phyloP scores from a whole-genome alignment of 2,113 vertebrate species.

The Sinocyclocheilus rhinocerous region DNA sequence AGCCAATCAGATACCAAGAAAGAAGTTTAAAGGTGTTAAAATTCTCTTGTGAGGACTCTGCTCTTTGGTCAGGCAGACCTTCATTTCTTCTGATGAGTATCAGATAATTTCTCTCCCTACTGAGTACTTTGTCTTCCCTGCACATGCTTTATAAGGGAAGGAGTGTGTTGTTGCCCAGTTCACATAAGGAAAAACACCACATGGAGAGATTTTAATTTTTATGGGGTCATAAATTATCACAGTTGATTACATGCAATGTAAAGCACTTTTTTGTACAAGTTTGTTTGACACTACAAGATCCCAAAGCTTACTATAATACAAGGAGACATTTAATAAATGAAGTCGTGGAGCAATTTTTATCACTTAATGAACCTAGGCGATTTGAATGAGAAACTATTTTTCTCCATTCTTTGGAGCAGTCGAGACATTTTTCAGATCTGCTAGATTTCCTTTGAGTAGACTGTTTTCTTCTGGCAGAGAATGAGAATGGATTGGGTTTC shows the following conservation, averaged over 20 bases:
- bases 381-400: conserved; percentile 16
- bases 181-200: not conserved
- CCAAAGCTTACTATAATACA: not conserved
- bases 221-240: conserved; percentile 37
- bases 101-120: conserved; percentile 21
- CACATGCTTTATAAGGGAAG: conserved; percentile 25
- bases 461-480: conserved; percentile 25
- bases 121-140: conserved; percentile 20
- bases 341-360: conserved; percentile 29
- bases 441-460: conserved; percentile 15
- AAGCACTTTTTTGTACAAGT: conserved; percentile 28
- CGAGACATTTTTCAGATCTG: conserved; percentile 39
- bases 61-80: not conserved
- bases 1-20: not conserved
- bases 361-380: conserved; percentile 34
- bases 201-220: conserved; percentile 31
- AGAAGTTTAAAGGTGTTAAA: not conserved
- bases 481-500: conserved; percentile 37
- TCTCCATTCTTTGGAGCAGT: conserved; percentile 14
- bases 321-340: conserved; percentile 41
- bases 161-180: conserved; percentile 27
- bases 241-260: conserved; percentile 14
- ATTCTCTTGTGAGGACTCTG: not conserved
- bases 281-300: conserved; percentile 6
- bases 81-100: conserved; percentile 33